phyloP scores from a whole-genome alignment of 2,888 invertebrate species.

The Nyleta sp. region DNA sequence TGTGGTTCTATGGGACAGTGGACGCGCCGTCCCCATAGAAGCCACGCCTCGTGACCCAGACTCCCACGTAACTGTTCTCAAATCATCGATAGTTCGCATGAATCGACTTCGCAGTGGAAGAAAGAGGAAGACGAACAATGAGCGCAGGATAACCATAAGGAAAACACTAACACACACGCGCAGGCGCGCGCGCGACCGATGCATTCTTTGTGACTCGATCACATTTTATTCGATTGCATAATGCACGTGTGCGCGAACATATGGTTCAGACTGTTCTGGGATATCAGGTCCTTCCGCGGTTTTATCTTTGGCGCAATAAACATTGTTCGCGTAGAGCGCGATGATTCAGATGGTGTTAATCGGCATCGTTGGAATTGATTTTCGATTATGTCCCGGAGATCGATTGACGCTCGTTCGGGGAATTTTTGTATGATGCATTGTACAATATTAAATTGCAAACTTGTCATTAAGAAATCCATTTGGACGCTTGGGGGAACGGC shows the following conservation, averaged over 20 bases:
- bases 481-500: too few species aligned
- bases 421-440: slow-evolving; percentile 18
- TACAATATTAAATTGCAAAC: not conserved
- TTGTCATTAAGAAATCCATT: not conserved
- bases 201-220: slow-evolving; percentile 55
- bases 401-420: slow-evolving; percentile 3
- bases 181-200: not conserved
- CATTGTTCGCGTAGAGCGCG: slow-evolving; percentile 23
- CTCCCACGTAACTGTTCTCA: slow-evolving; percentile 82
- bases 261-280: slow-evolving; percentile 28
- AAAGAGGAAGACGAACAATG: slow-evolving; percentile 58
- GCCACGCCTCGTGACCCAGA: slow-evolving; percentile 83
- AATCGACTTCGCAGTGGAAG: slow-evolving; percentile 67
- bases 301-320: slow-evolving; percentile 40
- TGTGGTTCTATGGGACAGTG: slow-evolving; percentile 80
- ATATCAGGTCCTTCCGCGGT: slow-evolving; percentile 39
- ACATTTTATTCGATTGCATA: slow-evolving; percentile 55
- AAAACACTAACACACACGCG: slow-evolving; percentile 35
- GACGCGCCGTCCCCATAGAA: slow-evolving; percentile 77
- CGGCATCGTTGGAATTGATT: slow-evolving; percentile 44
- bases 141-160: slow-evolving; percentile 63
- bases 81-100: slow-evolving; percentile 77
- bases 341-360: slow-evolving; percentile 40
- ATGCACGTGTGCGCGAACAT: slow-evolving; percentile 32
- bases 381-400: slow-evolving; percentile 17